Percentiles rank a stretch among this genome's conserved stretches.
Conservation (phyloP, 2,797 vertebrate species). For the Taenioides sp. region DNA sequence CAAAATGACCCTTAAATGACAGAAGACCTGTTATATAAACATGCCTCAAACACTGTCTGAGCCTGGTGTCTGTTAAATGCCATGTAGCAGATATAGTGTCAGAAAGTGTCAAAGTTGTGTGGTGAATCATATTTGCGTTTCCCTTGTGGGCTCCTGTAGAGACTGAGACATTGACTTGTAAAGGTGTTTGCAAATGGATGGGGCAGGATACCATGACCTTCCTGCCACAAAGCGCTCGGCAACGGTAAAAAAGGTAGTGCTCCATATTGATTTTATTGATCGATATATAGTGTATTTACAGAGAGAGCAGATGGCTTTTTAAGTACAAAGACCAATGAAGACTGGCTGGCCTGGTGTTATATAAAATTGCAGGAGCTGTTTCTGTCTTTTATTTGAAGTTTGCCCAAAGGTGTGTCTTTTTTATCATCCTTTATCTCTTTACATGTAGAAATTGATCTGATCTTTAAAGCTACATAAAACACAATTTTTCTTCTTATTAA, state of each 20-base stretch:
- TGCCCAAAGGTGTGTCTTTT: constrained; percentile 13
- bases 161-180: constrained; percentile 28
- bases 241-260: constrained; percentile 14
- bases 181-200: constrained; percentile 9
- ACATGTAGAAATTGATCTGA: constrained; percentile 6
- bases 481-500: neutral
- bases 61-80: constrained; percentile 13
- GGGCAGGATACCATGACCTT: constrained; percentile 24
- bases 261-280: constrained; percentile 35
- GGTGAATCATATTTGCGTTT: constrained; percentile 26
- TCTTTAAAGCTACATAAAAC: constrained; percentile 26
- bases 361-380: constrained; percentile 4
- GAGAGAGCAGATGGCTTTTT: constrained; percentile 8
- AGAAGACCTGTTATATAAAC: constrained; percentile 1
- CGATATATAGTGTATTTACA: constrained; percentile 24
- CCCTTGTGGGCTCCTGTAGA: constrained; percentile 20
- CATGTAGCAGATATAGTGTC: constrained; percentile 11
- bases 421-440: constrained; percentile 1
- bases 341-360: constrained; percentile 10
- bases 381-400: constrained; percentile 11
- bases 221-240: neutral
- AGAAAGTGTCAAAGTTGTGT: constrained; percentile 20
- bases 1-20: constrained; percentile 19
- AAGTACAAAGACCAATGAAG: constrained; percentile 12
- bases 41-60: constrained; percentile 8